Base-by-base conservation (phyloP, 2,888 invertebrate species). In the Microdon myrmicae region DNA sequence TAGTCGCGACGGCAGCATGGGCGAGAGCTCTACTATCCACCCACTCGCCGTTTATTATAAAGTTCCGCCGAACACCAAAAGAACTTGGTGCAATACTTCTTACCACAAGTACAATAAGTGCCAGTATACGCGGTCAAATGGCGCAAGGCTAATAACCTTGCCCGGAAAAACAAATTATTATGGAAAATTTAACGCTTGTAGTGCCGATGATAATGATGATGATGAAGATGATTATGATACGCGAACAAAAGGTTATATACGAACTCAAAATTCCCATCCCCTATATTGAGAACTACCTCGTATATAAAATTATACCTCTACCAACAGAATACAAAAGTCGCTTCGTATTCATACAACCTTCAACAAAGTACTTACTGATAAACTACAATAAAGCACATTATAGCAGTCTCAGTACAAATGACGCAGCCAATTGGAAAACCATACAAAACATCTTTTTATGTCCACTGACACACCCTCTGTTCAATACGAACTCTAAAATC, bases 251-350 rank as follows among this genome's bases (percentile, higher is more conserved):
- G 14, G 12, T 23, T 2, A 12, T 23, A 8, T 37, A 41, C 8
- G 39, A 39, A 17, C 17, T 39, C 7, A 13, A 10, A 28, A 32
- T 32, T 14, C 43, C 43, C 5, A 29, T 43, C 8, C 22, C 43
- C 14, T 23, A 17, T 4, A n/a, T 10, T 4, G 43, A 43, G 23
- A 31, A 43, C 14, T 43, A 23, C 2, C 23, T 23, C 16, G 13
- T 43, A 8, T 31, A 43, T 17, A 43, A 43, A 16, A 13, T 31
- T n/a, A 43, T 43, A 7, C 43, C 43, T 13, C 19, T 43, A 20
- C 22, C 31, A 8, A 31, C 43, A 2, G n/a, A 10, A 13, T 22
- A 19, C 14, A 43, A 43, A 0, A 43, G 32, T 32, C 13, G 23
- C 14, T 22, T 43, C n/a, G 9, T 43, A 29, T 43, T 43, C 20